Base-by-base conservation (phyloP, 2,797 vertebrate genomes). In the Rachycentron canadum region DNA sequence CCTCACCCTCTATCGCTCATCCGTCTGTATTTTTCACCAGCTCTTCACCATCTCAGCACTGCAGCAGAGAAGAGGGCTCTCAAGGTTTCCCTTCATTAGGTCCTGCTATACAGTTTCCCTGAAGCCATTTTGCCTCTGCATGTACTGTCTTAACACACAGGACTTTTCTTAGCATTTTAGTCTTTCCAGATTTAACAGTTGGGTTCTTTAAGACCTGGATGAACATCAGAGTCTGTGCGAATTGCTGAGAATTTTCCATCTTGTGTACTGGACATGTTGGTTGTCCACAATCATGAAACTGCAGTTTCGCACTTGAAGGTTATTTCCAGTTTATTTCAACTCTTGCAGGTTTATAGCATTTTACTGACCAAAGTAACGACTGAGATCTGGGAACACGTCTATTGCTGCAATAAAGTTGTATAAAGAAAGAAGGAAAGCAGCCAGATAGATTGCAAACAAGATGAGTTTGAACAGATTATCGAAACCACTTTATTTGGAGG, bases 161-260 rank as follows among this genome's bases (percentile, higher is more conserved):
- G 26, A 74, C 8, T 47, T 59, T 57, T 45, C 28, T 64, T 62
- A 65, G 34, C 57, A 26, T 62, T 73, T 26, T 28, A 64, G 32
- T 56, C 72, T 71, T 71, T 82, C 7, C 49, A 86, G 58, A 59
- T 62, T 78, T 67, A 69, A 64, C 63, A 76, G 56, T 78, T 82
- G 53, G 32, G 28, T 75, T 74, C 47, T 85, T 82, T 82, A 49
- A 85, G 70, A 85, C 45, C 66, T 76, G 58, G 53, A 81, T 74
- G 43, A 78, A 69, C 63, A 62, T 69, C 73, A 79, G 26, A 83
- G 32, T 53, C 30, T 52, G 2, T 66, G 45, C 40, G 50, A 66
- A 69, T 50, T 72, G 62, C 49, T 63, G 60, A 66, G 53, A 57
- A 57, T 36, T 19, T 67, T 25, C 57, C 60, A 76, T 78, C 59